These are phyloP conservation scores for Adelosebastes latens DNA, from an alignment of 2,797 vertebrate species.

Conservation along the genomic window DNA sequence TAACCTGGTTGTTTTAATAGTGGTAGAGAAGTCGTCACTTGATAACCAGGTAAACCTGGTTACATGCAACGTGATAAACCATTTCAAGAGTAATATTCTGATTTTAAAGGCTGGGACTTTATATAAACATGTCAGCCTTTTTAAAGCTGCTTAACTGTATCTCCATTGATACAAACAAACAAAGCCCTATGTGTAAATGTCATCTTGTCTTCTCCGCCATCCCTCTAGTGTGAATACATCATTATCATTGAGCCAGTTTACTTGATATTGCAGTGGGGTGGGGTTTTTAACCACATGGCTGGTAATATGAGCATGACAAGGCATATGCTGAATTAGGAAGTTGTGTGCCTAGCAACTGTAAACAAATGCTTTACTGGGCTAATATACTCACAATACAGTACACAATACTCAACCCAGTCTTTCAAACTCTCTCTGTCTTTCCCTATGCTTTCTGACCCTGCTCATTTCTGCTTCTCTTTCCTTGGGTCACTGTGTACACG, in stretches of 20 bases:
- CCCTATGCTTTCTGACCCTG: not conserved
- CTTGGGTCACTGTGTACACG: slow-evolving; percentile 32
- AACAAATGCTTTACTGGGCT: slow-evolving; percentile 77
- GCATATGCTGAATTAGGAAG: slow-evolving; percentile 82
- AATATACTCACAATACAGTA: slow-evolving; percentile 4
- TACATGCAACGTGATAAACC: not conserved
- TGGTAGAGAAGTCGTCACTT: not conserved
- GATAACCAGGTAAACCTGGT: not conserved
- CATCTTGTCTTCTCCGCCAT: not conserved
- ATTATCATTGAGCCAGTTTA: not conserved
- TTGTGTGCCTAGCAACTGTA: slow-evolving; percentile 78
- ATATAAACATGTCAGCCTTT: not conserved
- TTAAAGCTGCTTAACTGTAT: not conserved
- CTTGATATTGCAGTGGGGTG: slow-evolving; percentile 15
- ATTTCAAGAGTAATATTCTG: not conserved
- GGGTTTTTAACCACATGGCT: slow-evolving; percentile 40
- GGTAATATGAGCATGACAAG: slow-evolving; percentile 83
- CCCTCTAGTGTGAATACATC: not conserved
- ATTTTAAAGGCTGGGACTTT: not conserved
- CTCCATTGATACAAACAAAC: not conserved
- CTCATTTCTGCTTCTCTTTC: slow-evolving; percentile 6
- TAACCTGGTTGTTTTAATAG: not conserved
- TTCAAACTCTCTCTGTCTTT: not conserved
- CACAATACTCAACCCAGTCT: not conserved
- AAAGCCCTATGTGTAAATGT: not conserved